Base-by-base conservation (phyloP, 2,113 vertebrate genomes). In the Lepidiolamprologus cunningtoni region DNA sequence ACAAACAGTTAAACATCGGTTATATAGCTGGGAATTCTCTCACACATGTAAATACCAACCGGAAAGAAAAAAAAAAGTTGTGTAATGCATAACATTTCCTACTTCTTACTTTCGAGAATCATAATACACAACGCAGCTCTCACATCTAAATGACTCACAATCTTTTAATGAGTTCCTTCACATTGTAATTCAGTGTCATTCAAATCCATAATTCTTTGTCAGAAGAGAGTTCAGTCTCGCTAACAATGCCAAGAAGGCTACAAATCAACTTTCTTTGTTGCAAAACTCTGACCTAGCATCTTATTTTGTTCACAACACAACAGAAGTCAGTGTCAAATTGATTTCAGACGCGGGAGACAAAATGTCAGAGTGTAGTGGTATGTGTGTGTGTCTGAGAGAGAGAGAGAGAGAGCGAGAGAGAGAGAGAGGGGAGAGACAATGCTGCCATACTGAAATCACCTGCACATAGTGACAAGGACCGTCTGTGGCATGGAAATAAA, bases 401-500 rank as follows among this genome's bases (percentile, higher is more conserved):
- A 33, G 14, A n/a, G 53, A 28, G 8, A 28, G 7, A 26, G 21
- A 17, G 52, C 12, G 19, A 53, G 19, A 21, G 9, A 4, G 31
- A 33, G 14, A 7, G 42, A 21, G 21, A 10, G 53, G 2, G 31
- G 31, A 55, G 54, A 92, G 90, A 94, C 58, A 83, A 86, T 55
- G 89, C 82, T 10, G 35, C 47, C 35, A 4, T 4, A 66, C 84
- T 83, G 88, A 89, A 86, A 91, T 92, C 91, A 92, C 92, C 94
- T 89, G 91, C 9, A 50, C 54, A 21, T 12, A 4, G 83, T 89
- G 92, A 92, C 91, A 91, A 84, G 26, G 33, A 91, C 89, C 90
- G 92, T 93, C 91, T 95, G 89, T 53, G 83, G 88, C 58, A 76
- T 82, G 79, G 86, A 94, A 95, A 94, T 92, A 90, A 93, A 95